These are phyloP conservation scores for Oscheius sp. DNA, from an alignment of 1,140 invertebrate genomes.

Conservation along the genomic window DNA sequence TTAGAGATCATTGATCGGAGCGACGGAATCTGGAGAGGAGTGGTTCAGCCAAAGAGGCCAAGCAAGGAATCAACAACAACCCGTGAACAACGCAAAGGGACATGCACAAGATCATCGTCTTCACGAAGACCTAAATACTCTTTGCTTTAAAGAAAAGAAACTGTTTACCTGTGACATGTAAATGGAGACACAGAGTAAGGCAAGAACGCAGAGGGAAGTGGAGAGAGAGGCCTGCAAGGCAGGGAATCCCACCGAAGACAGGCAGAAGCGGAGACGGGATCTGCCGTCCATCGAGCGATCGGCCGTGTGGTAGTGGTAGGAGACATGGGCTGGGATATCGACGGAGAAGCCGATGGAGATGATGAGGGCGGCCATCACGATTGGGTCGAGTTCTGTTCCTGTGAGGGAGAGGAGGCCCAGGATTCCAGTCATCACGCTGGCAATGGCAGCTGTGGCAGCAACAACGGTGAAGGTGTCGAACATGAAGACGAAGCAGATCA, in stretches of 20 bases:
- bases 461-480: constrained; percentile 62
- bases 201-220: constrained; percentile 54
- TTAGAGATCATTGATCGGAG: not conserved
- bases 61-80: constrained; percentile 49
- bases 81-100: constrained; percentile 53
- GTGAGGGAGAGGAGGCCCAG: constrained; percentile 62
- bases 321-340: constrained; percentile 64
- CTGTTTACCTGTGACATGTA: constrained; percentile 57
- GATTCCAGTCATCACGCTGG: constrained; percentile 46
- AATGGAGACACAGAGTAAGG: constrained; percentile 48
- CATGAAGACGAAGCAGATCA: constrained; percentile 63
- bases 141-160: constrained; percentile 12
- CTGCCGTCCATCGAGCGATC: constrained; percentile 9
- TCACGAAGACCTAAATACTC: constrained; percentile 46
- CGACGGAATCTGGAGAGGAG: constrained; percentile 18
- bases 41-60: not conserved
- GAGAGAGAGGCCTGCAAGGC: constrained; percentile 55
- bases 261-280: constrained; percentile 36
- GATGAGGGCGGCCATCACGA: constrained; percentile 65
- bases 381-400: constrained; percentile 62
- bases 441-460: constrained; percentile 51
- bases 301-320: constrained; percentile 65
- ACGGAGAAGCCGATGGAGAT: constrained; percentile 65
- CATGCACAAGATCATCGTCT: constrained; percentile 58
- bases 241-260: constrained; percentile 61